phyloP scores from a whole-genome alignment of 2,797 vertebrate genomes.

The Sardinella longiceps region DNA sequence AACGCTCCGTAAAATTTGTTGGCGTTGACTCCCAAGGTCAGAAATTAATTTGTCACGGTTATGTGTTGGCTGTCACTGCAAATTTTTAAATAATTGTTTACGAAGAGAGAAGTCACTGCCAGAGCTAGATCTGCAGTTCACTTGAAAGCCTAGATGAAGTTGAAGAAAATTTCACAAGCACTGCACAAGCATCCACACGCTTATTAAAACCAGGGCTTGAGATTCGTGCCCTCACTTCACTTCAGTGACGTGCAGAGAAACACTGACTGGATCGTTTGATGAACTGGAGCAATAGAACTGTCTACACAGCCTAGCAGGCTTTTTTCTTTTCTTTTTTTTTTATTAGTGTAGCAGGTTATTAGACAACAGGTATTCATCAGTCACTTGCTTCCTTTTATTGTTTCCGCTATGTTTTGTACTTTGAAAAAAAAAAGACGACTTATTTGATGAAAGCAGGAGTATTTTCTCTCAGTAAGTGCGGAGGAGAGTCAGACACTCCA shows the following conservation, averaged over 20 bases:
- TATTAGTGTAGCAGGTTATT: neutral
- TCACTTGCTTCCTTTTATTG: constrained; percentile 23
- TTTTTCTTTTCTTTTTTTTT: neutral
- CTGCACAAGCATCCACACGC: neutral
- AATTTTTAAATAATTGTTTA: neutral
- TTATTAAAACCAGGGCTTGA: neutral
- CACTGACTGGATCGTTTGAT: neutral
- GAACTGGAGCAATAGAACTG: neutral
- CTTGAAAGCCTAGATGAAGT: neutral
- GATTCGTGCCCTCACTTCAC: neutral
- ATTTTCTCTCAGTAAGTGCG: neutral
- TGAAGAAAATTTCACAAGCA: neutral
- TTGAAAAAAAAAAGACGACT: constrained; percentile 19
- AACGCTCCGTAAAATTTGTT: neutral
- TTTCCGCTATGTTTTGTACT: constrained; percentile 40
- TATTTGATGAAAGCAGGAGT: constrained; percentile 28
- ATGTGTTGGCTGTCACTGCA: neutral
- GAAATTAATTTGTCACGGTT: neutral
- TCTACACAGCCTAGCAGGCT: neutral
- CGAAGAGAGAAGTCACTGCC: neutral
- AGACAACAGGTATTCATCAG: constrained; percentile 6
- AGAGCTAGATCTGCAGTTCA: neutral
- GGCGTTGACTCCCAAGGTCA: neutral
- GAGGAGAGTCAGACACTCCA: neutral
- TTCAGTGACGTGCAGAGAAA: neutral